Base-by-base conservation (phyloP, 1,140 invertebrate genomes). In the Ephestia elutella region DNA sequence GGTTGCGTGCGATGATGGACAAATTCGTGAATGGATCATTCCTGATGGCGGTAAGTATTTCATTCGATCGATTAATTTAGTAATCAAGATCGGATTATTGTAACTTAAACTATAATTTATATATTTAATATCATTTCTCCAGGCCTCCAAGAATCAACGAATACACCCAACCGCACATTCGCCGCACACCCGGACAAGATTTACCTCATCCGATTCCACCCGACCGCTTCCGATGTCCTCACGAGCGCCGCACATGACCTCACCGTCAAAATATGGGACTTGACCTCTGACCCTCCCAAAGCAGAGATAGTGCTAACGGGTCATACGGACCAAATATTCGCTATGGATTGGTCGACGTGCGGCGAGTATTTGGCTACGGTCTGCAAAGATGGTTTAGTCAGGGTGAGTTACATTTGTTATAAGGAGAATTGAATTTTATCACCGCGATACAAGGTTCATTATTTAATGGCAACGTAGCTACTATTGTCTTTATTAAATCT, bases 1-100 rank as follows among this genome's bases (percentile, higher is more conserved):
- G 60, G 95, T 97, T 49, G 96, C 93, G 20, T 97, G 96, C 76
- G 97, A 98, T 75, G 95, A 97, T 87, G 96, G 96, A n/a, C 92
- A 93, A 54, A 92, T 99, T 32, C 92, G 94, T 65, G 83, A 98
- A 25, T 98, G 96, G 96, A 92, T 91, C 60, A 93, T 97, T 58
- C 92, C 92, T 0, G 89, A 90, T 7, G 81, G 78, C 9, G 90
- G 91, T 86, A 10, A 66, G 70, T 62, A 75, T 15, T 49, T 5
- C 21, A 49, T 57, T 32, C n/a, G n/a, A n/a, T n/a, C n/a, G n/a
- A n/a, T n/a, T n/a, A n/a, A 5, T 32, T 17, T 18, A 49, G n/a
- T n/a, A 49, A 18, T 49, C 19, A 49, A 35, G 13, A 35, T 9
- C 10, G 32, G 3, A n/a, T 7, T 49, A 49, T 49, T 49, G 48